phyloP scores from a whole-genome alignment of 2,797 vertebrate genomes.

The Diplodus puntazzo region DNA sequence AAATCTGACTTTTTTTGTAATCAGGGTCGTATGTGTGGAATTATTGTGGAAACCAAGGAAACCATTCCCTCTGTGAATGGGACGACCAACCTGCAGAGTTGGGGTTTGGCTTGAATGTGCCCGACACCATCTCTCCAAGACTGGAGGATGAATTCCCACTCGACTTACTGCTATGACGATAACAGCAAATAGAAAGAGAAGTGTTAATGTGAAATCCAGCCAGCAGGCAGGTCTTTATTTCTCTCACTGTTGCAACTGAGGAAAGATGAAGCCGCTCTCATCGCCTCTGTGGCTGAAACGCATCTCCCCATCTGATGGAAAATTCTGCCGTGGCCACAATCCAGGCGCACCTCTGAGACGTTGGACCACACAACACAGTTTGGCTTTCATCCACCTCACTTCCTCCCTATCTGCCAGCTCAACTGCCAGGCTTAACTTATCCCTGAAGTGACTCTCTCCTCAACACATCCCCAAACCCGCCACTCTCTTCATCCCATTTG shows the following conservation, averaged over 20 bases:
- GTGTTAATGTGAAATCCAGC: slow-evolving; percentile 27
- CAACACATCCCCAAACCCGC: slow-evolving; percentile 19
- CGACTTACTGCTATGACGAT: slow-evolving; percentile 88
- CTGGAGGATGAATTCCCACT: slow-evolving; percentile 98
- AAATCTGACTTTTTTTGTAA: too few species aligned
- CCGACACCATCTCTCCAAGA: slow-evolving; percentile 98
- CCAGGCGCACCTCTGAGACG: slow-evolving; percentile 58
- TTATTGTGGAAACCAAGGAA: background rate
- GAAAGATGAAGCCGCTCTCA: slow-evolving; percentile 18
- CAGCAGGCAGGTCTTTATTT: background rate
- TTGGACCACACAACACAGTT: slow-evolving; percentile 42
- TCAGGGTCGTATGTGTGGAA: background rate
- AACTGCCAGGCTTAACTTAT: slow-evolving; percentile 36
- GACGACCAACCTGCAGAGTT: slow-evolving; percentile 89
- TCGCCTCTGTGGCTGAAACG: slow-evolving; percentile 21
- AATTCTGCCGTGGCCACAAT: slow-evolving; percentile 41
- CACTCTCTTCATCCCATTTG: slow-evolving; percentile 14
- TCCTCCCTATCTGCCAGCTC: slow-evolving; percentile 39
- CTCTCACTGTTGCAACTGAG: background rate
- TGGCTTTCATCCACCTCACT: slow-evolving; percentile 43
- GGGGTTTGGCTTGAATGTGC: slow-evolving; percentile 94
- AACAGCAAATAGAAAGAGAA: slow-evolving; percentile 25
- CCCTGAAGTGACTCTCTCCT: slow-evolving; percentile 30
- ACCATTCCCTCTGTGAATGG: background rate
- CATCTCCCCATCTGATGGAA: slow-evolving; percentile 56